These are phyloP conservation scores for Butorides virescens DNA, from an alignment of 2,113 vertebrate genomes.

Conservation along the genomic window DNA sequence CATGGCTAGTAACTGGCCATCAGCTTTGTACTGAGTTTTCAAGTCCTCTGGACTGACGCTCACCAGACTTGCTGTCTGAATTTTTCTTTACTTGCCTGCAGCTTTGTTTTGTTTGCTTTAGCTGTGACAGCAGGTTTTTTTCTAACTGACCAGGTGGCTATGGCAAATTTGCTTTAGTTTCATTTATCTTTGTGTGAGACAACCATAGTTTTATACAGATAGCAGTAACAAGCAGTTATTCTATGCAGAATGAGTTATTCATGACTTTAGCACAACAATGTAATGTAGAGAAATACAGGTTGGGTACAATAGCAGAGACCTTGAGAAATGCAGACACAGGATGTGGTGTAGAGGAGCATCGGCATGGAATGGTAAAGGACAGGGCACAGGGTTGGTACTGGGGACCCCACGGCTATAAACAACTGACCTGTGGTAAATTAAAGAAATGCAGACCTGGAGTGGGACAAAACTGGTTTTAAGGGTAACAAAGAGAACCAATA, in stretches of 20 bases:
- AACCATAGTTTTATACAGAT: neutral
- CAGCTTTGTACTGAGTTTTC: neutral
- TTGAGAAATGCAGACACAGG: neutral
- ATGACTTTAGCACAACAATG: neutral
- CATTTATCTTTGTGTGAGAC: neutral
- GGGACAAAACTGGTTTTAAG: neutral
- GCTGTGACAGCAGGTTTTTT: neutral
- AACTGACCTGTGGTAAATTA: rapidly evolving
- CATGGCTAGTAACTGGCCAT: neutral
- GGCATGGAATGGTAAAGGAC: neutral
- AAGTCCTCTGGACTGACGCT: neutral
- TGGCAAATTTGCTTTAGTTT: neutral
- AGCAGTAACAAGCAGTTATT: neutral
- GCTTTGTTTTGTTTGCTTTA: neutral
- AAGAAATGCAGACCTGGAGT: neutral
- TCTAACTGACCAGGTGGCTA: neutral
- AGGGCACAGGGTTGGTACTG: neutral
- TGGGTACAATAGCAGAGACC: neutral
- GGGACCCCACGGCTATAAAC: neutral
- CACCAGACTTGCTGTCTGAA: neutral
- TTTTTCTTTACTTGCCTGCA: neutral
- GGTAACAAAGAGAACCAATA: neutral
- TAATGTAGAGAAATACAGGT: neutral
- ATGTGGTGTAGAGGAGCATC: neutral
- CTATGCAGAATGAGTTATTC: neutral